Percentiles rank a stretch among this genome's conserved stretches.
Conservation (phyloP, 2,888 invertebrate species). For the Synanthedon andrenaeformis region DNA sequence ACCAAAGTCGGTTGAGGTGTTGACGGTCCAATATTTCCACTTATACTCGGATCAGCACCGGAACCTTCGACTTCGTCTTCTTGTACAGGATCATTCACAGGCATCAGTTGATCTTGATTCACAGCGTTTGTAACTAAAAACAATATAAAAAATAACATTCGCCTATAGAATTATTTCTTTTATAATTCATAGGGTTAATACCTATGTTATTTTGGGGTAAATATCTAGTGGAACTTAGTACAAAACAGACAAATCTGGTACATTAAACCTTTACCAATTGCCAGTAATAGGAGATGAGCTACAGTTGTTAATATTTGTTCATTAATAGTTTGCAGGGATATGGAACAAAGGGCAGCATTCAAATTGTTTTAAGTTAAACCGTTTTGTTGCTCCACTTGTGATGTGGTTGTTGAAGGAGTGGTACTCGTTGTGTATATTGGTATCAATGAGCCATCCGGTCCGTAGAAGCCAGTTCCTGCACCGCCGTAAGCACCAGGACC, state of each 20-base stretch:
- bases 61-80: conserved; percentile 67
- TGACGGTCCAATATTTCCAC: conserved; percentile 9
- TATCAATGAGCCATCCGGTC: conserved; percentile 23
- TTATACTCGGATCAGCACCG: conserved; percentile 52
- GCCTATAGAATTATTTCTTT: neutral
- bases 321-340: no score
- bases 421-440: neutral
- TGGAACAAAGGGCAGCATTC: neutral
- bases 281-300: no score
- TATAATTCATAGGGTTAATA: conserved; percentile 2
- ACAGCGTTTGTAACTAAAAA: conserved; percentile 3
- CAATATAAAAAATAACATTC: neutral
- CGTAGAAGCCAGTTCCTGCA: conserved; percentile 28
- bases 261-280: no score
- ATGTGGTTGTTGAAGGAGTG: conserved; percentile 6
- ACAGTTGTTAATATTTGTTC: no score
- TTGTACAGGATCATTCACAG: conserved; percentile 18
- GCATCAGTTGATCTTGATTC: conserved; percentile 18
- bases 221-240: neutral
- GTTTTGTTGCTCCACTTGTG: conserved; percentile 11
- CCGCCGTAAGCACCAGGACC: conserved; percentile 24
- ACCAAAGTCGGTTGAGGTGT: conserved; percentile 18
- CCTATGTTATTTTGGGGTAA: neutral
- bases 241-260: neutral
- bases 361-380: conserved; percentile 18